phyloP scores from a whole-genome alignment of 2,113 vertebrate genomes.

The Murina feae region DNA sequence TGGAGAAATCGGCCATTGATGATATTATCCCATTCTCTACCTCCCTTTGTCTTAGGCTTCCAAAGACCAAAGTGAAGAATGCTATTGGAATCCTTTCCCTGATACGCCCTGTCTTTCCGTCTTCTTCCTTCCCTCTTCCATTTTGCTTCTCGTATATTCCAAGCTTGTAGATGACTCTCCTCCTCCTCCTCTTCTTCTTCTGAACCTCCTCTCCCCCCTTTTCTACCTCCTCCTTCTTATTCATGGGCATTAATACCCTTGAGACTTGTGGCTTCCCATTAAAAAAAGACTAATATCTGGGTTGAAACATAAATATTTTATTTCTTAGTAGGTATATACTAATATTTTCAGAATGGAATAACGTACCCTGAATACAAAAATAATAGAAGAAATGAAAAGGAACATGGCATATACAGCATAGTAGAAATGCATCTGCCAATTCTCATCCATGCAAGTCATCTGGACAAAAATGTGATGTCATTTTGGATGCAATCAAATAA shows the following conservation, averaged over 20 bases:
- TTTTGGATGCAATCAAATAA: not conserved
- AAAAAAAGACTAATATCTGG: not conserved
- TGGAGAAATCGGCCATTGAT: not conserved
- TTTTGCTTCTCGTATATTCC: not conserved
- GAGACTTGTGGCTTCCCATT: not conserved
- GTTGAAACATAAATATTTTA: not conserved
- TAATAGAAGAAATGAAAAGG: not conserved
- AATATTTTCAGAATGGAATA: not conserved
- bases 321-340: not conserved
- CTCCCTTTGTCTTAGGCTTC: not conserved
- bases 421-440: not conserved
- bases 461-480: not conserved
- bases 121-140: not conserved
- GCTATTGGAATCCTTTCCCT: rapidly evolving
- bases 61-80: not conserved
- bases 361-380: not conserved
- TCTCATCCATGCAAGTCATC: not conserved
- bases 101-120: not conserved
- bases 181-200: not conserved
- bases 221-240: not conserved
- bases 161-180: not conserved
- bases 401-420: not conserved
- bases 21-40: not conserved
- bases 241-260: not conserved
- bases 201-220: not conserved